These are phyloP conservation scores for Peucedramus taeniatus DNA, from an alignment of 2,113 vertebrate genomes.

Conservation along the genomic window DNA sequence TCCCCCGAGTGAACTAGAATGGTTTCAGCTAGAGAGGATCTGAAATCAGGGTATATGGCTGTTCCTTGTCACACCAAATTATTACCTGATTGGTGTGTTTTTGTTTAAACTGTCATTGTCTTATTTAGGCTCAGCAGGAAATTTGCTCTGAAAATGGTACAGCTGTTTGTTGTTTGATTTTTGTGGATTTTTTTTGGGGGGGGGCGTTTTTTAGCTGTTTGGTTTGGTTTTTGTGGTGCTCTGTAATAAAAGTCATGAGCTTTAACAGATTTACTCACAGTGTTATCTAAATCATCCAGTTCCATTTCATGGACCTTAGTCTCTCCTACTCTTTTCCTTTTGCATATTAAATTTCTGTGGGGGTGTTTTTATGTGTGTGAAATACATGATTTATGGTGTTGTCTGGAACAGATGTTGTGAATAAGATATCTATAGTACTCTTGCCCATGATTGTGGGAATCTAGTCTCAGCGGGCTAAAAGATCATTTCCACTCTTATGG, in stretches of 20 bases:
- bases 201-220: neutral
- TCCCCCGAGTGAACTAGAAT: neutral
- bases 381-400: neutral
- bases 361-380: neutral
- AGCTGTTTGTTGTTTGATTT: neutral
- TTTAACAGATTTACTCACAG: neutral
- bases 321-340: neutral
- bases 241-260: neutral
- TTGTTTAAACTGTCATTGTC: neutral
- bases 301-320: neutral
- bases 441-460: neutral
- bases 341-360: neutral
- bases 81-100: neutral
- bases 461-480: neutral
- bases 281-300: neutral
- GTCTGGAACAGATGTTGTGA: neutral
- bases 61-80: accelerated
- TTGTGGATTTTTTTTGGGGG: neutral
- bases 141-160: neutral
- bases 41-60: neutral
- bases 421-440: neutral
- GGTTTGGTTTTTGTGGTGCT: neutral
- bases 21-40: neutral
- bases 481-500: neutral
- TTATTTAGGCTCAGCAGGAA: neutral